Evolutionary conservation across 2,888 invertebrate species (phyloP).

Genomic region (Euclidia mi): DNA sequence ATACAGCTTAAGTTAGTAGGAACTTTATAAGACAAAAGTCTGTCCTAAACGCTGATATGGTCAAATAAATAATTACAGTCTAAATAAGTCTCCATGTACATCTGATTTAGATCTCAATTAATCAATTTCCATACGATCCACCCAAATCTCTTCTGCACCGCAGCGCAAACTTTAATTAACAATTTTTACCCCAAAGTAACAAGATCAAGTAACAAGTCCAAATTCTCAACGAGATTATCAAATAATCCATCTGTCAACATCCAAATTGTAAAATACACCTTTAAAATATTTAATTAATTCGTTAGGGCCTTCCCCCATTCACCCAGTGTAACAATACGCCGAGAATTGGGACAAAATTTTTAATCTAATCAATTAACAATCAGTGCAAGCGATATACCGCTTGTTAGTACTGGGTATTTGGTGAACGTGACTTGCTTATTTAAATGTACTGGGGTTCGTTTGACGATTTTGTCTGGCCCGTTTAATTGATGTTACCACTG

Average conservation of each 20-base stretch:
- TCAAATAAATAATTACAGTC: too few relatives aligned
- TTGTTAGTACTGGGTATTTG: conserved; percentile 89
- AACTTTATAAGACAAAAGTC: too few relatives aligned
- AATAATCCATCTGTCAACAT: conserved; percentile 73
- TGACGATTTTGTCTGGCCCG: conserved; percentile 79
- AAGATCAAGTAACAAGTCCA: conserved; percentile 36
- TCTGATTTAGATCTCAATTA: too few relatives aligned
- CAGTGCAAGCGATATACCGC: conserved; percentile 89
- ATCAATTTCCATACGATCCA: too few relatives aligned
- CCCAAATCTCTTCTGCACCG: background rate
- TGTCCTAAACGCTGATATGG: too few relatives aligned
- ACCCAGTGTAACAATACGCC: conserved; percentile 82
- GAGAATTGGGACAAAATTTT: conserved; percentile 86
- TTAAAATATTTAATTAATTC: conserved; percentile 83
- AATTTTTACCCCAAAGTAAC: conserved; percentile 43
- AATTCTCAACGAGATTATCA: conserved; percentile 57
- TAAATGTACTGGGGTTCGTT: conserved; percentile 81
- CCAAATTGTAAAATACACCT: conserved; percentile 86
- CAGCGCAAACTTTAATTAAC: conserved; percentile 16
- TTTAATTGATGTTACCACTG: conserved; percentile 80
- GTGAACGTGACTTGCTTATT: conserved; percentile 87
- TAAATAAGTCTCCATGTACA: too few relatives aligned
- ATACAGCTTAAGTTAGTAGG: too few relatives aligned
- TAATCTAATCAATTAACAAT: conserved; percentile 91
- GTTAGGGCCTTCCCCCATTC: conserved; percentile 69